These are phyloP conservation scores for Tetrapedia diversipes DNA, from an alignment of 2,888 invertebrate species.

Conservation along the genomic window DNA sequence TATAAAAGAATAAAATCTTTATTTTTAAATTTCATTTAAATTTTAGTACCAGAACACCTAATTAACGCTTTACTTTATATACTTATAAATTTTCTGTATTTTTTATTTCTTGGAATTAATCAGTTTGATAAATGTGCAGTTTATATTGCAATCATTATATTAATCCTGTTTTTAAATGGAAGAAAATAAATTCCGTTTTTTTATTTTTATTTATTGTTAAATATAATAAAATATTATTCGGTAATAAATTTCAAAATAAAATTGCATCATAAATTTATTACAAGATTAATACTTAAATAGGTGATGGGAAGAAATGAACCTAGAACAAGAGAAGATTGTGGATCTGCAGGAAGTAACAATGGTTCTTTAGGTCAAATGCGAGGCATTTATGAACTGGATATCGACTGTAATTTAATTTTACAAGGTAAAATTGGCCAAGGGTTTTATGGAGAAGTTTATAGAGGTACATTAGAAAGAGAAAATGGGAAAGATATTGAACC, in stretches of 20 bases:
- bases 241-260: not conserved
- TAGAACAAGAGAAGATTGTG: slow-evolving; percentile 32
- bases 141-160: no score
- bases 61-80: no score
- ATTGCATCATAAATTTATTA: not conserved
- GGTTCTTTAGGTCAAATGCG: slow-evolving; percentile 82
- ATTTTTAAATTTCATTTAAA: no score
- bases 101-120: no score
- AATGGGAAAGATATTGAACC: slow-evolving; percentile 83
- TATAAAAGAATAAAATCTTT: not conserved
- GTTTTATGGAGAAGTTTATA: slow-evolving; percentile 93
- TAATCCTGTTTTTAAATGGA: no score
- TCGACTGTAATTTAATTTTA: slow-evolving; percentile 85
- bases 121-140: no score
- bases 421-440: slow-evolving; percentile 89
- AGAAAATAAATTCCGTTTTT: no score
- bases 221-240: no score
- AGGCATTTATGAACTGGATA: slow-evolving; percentile 85
- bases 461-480: slow-evolving; percentile 88
- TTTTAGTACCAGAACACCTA: no score
- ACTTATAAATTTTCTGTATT: no score
- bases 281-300: slow-evolving; percentile 29
- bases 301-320: slow-evolving; percentile 38
- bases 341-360: slow-evolving; percentile 52
- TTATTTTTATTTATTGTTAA: no score